Conservation (phyloP, 2,888 invertebrate genomes). For the Lepidonotus clava region DNA sequence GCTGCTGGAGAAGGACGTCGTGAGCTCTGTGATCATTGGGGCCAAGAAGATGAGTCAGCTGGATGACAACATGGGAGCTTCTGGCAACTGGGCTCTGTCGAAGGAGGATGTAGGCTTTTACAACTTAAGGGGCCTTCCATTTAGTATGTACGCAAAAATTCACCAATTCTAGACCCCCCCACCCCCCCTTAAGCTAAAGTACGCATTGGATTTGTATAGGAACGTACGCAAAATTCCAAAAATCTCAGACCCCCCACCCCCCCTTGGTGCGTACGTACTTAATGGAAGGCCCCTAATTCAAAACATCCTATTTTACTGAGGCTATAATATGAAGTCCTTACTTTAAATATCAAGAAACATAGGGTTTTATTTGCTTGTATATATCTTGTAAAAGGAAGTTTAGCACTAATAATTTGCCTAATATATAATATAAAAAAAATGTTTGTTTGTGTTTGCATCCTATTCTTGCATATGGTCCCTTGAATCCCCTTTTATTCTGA, state of each 20-base stretch:
- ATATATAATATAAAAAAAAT: too few species aligned
- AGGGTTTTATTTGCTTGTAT: too few species aligned
- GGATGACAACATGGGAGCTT: constrained; percentile 73
- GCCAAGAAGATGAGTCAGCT: constrained; percentile 72
- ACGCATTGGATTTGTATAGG: background rate
- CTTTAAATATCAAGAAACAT: too few species aligned
- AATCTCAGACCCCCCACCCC: background rate
- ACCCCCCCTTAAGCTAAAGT: too few species aligned
- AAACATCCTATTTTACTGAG: too few species aligned
- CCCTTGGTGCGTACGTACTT: background rate
- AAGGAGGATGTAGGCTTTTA: constrained; percentile 67
- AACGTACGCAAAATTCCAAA: too few species aligned
- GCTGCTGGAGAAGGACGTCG: constrained; percentile 72
- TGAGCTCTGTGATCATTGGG: constrained; percentile 73
- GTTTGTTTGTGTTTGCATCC: too few species aligned
- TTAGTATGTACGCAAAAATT: background rate
- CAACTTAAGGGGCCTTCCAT: background rate
- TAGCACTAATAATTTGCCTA: too few species aligned
- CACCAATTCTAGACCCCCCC: background rate
- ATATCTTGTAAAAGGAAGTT: too few species aligned
- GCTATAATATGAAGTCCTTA: too few species aligned
- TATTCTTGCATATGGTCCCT: too few species aligned
- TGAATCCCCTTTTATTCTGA: background rate
- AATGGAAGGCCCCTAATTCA: background rate
- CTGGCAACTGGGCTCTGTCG: constrained; percentile 70